Evolutionary conservation across 2,888 invertebrate species (phyloP).

Genomic region (Amaurobius ferox): DNA sequence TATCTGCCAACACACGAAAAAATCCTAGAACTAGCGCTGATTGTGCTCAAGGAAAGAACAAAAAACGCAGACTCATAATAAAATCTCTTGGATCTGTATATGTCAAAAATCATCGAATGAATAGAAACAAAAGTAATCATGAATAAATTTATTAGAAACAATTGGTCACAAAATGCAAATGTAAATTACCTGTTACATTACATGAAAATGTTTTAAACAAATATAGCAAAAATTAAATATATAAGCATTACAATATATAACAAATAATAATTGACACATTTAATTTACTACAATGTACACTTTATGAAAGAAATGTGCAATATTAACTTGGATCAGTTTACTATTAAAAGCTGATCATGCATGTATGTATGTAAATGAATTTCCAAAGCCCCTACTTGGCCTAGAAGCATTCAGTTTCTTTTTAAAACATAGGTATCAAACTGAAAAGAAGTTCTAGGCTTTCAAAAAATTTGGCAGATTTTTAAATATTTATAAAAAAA

Average conservation of each 20-base stretch:
- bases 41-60: too few relatives aligned
- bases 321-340: too few relatives aligned
- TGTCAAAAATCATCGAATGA: too few relatives aligned
- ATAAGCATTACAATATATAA: background rate
- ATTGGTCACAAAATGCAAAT: conserved; percentile 1
- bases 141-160: conserved; percentile 30
- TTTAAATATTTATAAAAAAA: background rate
- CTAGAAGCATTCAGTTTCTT: background rate
- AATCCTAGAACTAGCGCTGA: too few relatives aligned
- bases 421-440: background rate
- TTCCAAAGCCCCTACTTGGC: too few relatives aligned
- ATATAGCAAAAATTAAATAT: background rate
- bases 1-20: too few relatives aligned
- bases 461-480: background rate
- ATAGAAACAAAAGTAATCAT: background rate
- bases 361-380: too few relatives aligned
- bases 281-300: background rate
- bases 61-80: too few relatives aligned
- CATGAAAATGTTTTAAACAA: background rate
- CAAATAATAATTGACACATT: background rate
- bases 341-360: too few relatives aligned
- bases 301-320: background rate
- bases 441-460: background rate
- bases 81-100: too few relatives aligned
- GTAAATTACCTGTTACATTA: background rate